A percentile compares a stretch with the other conserved stretches of the same genome.
phyloP scores from a whole-genome alignment of 2,113 vertebrate species.

The Hemicordylus capensis region DNA sequence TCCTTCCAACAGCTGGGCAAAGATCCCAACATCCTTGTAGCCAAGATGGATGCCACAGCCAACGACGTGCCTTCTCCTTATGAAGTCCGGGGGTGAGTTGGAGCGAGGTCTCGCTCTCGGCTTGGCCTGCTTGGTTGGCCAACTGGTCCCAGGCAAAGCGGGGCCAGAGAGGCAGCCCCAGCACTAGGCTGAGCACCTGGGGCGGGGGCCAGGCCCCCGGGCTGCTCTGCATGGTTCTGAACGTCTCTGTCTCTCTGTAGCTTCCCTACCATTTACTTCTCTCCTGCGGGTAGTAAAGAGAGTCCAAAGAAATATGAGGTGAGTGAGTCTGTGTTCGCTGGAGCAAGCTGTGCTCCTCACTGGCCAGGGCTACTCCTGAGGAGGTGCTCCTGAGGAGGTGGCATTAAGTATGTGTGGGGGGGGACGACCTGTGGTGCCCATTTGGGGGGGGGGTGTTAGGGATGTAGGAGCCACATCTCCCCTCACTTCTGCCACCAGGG shows the following conservation, averaged over 20 bases:
- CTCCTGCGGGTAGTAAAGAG: slow-evolving; percentile 90
- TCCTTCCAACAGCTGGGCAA: slow-evolving; percentile 80
- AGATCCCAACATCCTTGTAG: slow-evolving; percentile 91
- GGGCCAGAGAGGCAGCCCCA: too few species aligned
- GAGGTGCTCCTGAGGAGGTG: too few species aligned
- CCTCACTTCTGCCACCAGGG: slow-evolving; percentile 77
- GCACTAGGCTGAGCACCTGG: fast-evolving
- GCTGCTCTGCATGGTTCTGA: neutral
- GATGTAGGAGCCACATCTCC: too few species aligned
- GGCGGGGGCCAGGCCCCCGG: neutral
- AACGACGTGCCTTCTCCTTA: slow-evolving; percentile 96
- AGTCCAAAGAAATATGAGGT: slow-evolving; percentile 98
- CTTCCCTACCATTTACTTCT: slow-evolving; percentile 96
- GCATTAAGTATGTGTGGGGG: neutral
- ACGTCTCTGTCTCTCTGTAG: slow-evolving; percentile 67
- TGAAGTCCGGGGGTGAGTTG: slow-evolving; percentile 94
- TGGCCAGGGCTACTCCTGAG: too few species aligned
- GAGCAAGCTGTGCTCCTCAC: too few species aligned
- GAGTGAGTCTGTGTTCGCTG: slow-evolving; percentile 53
- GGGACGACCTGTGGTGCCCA: neutral
- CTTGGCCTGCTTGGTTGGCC: neutral
- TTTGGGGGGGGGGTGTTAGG: too few species aligned
- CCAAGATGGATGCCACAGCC: slow-evolving; percentile 99
- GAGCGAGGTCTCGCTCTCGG: fast-evolving
- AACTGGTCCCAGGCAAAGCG: neutral